Base-by-base conservation (phyloP, 2,888 invertebrate genomes). In the Himalopsyche kuldschensis region DNA sequence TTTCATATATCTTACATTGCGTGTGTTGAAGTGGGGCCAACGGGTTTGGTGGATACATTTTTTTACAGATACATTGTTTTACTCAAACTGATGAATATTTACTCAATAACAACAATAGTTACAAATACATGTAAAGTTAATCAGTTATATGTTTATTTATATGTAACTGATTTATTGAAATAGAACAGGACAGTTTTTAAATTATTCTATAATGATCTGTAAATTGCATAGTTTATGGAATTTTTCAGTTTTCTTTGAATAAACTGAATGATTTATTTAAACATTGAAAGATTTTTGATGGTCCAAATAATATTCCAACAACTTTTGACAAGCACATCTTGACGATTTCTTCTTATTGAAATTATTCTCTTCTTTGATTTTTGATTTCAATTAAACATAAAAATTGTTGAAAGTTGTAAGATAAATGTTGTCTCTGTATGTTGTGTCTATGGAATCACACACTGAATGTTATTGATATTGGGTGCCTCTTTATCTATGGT, bases 381-480 rank as follows among this genome's bases (percentile, higher is more conserved):
- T 69, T 69, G 20, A 15, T 69, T 27, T 27, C 11, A 69, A 30
- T 69, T 27, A 69, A 69, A 69, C 30, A 27, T 20, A 20, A 20
- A 41, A 55, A 27, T 69, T 69, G 69, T 69, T 69, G 30, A 69
- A 69, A 69, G 78, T 78, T 75, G 78, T 79, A 78, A 82, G 17
- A 79, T 82, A 35, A 69, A 78, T 82, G 82, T 82, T 82, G 82
- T 82, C 41, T 47, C 24, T 78, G 48, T 78, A 30, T 78, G 63
- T 82, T 55, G 47, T 82, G 82, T 78, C 82, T 79, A 20, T 82
- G 35, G 46, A 75, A 69, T 78, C 63, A 82, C 82, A 41, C 79
- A 46, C 80, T 75, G 41, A 76, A 81, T 81, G 78, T 35, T 75
- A 77, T 55, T 75, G 20, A 47, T 47, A 81, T 46, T 75, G 75